These are phyloP conservation scores for Cephalophus harveyi DNA, from an alignment of 2,113 vertebrate species.

Conservation along the genomic window DNA sequence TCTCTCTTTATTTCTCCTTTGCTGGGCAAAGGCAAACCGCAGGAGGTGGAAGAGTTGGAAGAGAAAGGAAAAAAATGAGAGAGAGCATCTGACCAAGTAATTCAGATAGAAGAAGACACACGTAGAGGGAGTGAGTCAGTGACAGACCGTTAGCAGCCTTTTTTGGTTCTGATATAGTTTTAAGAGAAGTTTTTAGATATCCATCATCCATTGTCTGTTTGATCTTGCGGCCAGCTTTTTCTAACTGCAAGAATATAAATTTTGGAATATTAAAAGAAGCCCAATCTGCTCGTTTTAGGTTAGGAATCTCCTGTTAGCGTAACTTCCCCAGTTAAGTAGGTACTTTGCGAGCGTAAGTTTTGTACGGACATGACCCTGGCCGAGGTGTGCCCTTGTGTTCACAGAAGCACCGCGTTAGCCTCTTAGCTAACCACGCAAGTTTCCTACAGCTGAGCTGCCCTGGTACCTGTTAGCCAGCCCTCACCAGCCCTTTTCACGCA, in stretches of 20 bases:
- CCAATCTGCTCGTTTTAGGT: not conserved
- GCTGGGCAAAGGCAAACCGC: not conserved
- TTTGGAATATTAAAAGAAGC: not conserved
- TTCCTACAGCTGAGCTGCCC: not conserved
- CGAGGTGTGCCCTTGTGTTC: not conserved
- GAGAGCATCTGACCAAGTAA: not conserved
- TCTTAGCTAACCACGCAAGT: not conserved
- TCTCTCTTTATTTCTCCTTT: not conserved
- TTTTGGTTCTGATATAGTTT: not conserved
- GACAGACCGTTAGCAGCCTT: not conserved
- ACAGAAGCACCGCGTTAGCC: not conserved
- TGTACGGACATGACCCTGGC: not conserved
- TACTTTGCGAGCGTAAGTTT: not conserved
- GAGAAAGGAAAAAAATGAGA: not conserved
- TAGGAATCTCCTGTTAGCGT: not conserved
- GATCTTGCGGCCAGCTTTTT: not conserved
- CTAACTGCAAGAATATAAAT: not conserved
- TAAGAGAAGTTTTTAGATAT: not conserved
- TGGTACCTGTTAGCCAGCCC: not conserved
- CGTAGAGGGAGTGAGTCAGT: accelerated
- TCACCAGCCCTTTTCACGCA: not conserved
- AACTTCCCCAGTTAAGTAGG: not conserved
- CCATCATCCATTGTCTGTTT: not conserved
- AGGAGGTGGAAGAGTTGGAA: not conserved
- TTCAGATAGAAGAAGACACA: accelerated